Base-by-base conservation (phyloP, 2,113 vertebrate species). In the Clupea harengus region DNA sequence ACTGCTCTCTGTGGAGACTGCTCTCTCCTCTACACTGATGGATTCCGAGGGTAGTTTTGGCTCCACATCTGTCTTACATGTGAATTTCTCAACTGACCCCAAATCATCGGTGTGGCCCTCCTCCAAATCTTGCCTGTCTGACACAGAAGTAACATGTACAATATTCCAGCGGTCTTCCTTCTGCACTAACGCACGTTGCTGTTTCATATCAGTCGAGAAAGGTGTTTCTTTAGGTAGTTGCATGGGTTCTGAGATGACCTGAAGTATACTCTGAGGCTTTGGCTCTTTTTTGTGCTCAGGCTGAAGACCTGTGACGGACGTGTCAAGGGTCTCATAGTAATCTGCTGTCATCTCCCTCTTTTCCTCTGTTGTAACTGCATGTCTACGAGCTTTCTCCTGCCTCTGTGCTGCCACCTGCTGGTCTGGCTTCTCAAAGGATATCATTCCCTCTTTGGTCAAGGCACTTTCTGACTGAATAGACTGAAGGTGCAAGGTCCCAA, bases 151-250 rank as follows among this genome's bases (percentile, higher is more conserved):
- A 82, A 95, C 88, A 11, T 96, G 94, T 85, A 96, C 88, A 84
- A 95, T 88, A 2, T 91, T 92, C 91, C 95, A 95, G 80, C 89
- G 90, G 81, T 93, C 94, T 85, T 97, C 96, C 88, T 95, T 97
- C 87, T 95, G 95, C 82, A 96, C 90, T 83, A 92, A 57, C 83
- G 94, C 94, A 82, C 90, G 94, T 88, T 96, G 95, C 45, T 95
- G 93, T 88, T 93, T 94, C 54, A 92, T 84, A 0, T 89, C 91
- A 47, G 90, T 83, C 2, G 90, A 81, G 0, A 96, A 85, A 0
- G 91, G 88, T 1, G 86, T 92, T 88, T 98, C 97, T 89, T 97
- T 97, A 5, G 94, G 92, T 81, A 96, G 85, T 82, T 92, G 90
- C 83, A 93, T 86, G 78, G 95, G 93, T 47, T 94, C 92, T 89